Base-by-base conservation (phyloP, 2,113 vertebrate genomes). In the Myiagra hebetior region DNA sequence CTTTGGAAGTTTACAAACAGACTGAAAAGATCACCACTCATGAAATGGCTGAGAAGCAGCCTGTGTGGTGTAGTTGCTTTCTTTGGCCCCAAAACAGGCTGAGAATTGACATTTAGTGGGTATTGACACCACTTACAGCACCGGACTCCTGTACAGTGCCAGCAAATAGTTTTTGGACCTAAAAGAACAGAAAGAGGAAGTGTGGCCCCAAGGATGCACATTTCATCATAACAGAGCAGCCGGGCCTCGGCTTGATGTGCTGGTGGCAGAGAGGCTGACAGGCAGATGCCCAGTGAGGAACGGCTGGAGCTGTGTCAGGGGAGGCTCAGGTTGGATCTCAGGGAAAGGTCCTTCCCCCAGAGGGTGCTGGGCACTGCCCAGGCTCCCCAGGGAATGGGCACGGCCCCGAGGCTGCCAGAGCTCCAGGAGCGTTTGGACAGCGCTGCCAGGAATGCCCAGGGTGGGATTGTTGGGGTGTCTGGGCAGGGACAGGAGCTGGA, bases 381-480 rank as follows among this genome's bases (percentile, higher is more conserved):
- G 39, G n/a, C 55, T 68, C 30, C 39, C 78, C 47, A 49, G 41
- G 47, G 18, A 53, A 39, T 35, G 78, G 53, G 1, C 39, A 13
- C 7, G 0, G 62, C 16, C 11, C 39, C 9, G 3, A 11, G 24
- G 70, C 62, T 41, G 55, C 20, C 70, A 62, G 70, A 76, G 62
- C 70, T 76, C 24, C 39, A 47, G 70, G 39, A 68, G 69, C 0
- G 4, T 10, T 75, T 75, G 46, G 53, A 22, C 24, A 68, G 0
- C 0, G 0, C 10, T 81, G 0, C 0, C 14, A 16, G 37, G 37
- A 13, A n/a, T 37, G 62, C 9, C 0, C 39, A 47, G 39, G 20
- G 3, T 47, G 17, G 62, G 55, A 6, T 2, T 60, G 47, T 2
- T 53, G n/a, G 20, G 21, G n/a, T 4, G 70, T 41, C 39, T 55